These are phyloP conservation scores for Calypte anna DNA, from an alignment of 2,113 vertebrate species.

Conservation along the genomic window DNA sequence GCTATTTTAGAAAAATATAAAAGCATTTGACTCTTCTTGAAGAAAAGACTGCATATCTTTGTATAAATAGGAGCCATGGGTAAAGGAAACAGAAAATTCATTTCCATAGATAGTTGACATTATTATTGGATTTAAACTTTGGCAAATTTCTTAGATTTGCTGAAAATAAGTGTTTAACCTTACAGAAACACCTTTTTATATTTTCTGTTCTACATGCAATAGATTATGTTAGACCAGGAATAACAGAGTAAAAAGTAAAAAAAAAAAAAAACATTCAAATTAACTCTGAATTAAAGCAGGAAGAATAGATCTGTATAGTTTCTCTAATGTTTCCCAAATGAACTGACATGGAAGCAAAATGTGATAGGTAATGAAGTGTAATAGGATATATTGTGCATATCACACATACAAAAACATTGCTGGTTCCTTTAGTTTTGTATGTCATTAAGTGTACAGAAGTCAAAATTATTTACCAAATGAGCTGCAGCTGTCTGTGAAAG, in stretches of 20 bases:
- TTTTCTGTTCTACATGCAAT: background rate
- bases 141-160: background rate
- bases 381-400: background rate
- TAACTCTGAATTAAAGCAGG: background rate
- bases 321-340: background rate
- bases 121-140: background rate
- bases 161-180: background rate
- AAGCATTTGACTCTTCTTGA: background rate
- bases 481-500: background rate
- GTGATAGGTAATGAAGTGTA: background rate
- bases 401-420: background rate
- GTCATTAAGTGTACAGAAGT: background rate
- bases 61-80: background rate
- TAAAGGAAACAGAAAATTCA: background rate
- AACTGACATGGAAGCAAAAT: background rate
- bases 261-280: background rate
- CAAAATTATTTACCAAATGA: background rate
- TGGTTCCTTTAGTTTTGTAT: background rate
- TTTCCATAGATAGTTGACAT: background rate
- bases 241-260: background rate
- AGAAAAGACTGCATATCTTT: background rate
- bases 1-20: background rate
- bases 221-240: background rate
- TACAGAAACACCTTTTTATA: background rate
- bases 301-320: background rate